Base-by-base conservation (phyloP, 2,888 invertebrate genomes). In the Nemoura dubitans region DNA sequence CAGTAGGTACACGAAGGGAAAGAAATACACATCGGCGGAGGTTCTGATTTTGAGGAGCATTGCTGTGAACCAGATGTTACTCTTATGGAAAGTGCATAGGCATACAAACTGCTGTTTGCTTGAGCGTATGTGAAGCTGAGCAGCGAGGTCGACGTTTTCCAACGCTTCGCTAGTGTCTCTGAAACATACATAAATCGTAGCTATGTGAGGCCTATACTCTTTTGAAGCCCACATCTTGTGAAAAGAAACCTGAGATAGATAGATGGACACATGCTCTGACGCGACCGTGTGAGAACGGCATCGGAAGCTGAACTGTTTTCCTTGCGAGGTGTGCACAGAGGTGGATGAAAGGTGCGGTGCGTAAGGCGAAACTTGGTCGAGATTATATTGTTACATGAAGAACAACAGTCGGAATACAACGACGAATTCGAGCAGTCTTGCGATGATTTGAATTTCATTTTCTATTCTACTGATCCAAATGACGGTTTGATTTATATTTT, bases 81-180 rank as follows among this genome's bases (percentile, higher is more conserved):
- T 89, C 89, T 88, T 88, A 89, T 89, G 89, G 89, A 89, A 89
- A 89, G 89, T 89, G 89, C 89, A 89, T 89, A 89, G 89, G 89
- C 90, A 90, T 90, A 91, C 91, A 91, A 91, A 91, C 90, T 91
- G 91, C 90, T 89, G 90, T 90, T 88, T 87, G 87, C 90, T 90
- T 29, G 85, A 76, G 85, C 82, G 90, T 91, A 90, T 91, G 91
- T 91, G 91, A 91, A 91, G 91, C 91, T 91, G 5, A 36, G 36
- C 36, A 36, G 36, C 36, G 36, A 91, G 91, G 91, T 92, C 91
- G 92, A 91, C 92, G 91, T 91, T 91, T 91, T 91, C 90, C 90
- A 90, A 90, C 90, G 83, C 21, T 82, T 29, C 27, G 26, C 42
- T 85, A n/a, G 85, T 85, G 82, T 76, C 30, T 83, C 83, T 29